A percentile compares a stretch with the other conserved stretches of the same genome.
These are phyloP conservation scores for Passer domesticus DNA, from an alignment of 2,113 vertebrate genomes.

Conservation along the genomic window DNA sequence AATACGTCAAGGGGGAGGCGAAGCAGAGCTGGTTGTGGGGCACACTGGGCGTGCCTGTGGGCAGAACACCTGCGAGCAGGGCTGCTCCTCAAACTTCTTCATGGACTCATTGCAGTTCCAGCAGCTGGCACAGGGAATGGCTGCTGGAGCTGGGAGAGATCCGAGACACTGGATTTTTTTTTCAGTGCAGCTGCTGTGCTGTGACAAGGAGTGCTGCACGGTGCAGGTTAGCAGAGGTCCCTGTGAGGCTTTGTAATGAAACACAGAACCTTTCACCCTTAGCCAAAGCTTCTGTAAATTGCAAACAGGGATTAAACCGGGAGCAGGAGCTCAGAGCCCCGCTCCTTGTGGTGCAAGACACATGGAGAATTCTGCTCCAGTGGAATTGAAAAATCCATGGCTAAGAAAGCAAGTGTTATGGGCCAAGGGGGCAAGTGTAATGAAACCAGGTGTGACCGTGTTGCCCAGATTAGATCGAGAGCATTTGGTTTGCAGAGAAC, in stretches of 20 bases:
- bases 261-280: constrained; percentile 30
- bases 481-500: not conserved
- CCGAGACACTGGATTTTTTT: not conserved
- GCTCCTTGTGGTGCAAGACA: not conserved
- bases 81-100: not conserved
- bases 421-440: not conserved
- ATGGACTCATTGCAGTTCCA: not conserved
- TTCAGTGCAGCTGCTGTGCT: not conserved
- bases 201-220: not conserved
- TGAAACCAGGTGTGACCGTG: not conserved
- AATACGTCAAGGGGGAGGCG: not conserved
- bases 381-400: not conserved
- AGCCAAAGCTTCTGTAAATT: constrained; percentile 55
- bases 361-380: not conserved
- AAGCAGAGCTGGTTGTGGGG: not conserved
- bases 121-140: not conserved
- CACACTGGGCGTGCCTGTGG: not conserved
- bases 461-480: not conserved
- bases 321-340: not conserved
- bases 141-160: not conserved
- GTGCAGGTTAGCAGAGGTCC: constrained; percentile 4
- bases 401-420: not conserved
- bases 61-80: not conserved
- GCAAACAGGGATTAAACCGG: constrained; percentile 32
- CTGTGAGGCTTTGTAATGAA: not conserved